A percentile compares a stretch with the other conserved stretches of the same genome.
Conservation (phyloP, 2,888 invertebrate genomes). For the Trisateles emortualis region DNA sequence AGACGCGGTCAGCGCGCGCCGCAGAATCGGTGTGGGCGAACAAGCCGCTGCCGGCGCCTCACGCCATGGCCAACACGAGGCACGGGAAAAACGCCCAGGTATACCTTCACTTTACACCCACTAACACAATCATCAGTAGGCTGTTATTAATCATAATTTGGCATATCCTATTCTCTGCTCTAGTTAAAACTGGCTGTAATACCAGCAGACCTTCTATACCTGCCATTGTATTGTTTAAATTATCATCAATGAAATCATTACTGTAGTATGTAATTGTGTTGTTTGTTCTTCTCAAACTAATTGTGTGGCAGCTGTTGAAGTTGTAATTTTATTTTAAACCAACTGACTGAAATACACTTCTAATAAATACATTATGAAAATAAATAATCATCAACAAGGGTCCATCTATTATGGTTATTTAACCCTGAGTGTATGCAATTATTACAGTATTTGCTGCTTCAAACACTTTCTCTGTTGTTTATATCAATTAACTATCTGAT, state of each 20-base stretch:
- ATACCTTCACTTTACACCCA: slow-evolving; percentile 47
- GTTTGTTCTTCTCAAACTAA: slow-evolving; percentile 16
- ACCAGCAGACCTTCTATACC: neutral
- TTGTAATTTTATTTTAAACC: neutral
- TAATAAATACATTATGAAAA: no score
- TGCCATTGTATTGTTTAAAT: no score
- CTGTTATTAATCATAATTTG: slow-evolving; percentile 30
- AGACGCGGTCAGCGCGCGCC: slow-evolving; percentile 91
- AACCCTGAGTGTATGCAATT: slow-evolving; percentile 18
- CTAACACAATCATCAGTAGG: slow-evolving; percentile 21
- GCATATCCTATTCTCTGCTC: slow-evolving; percentile 34
- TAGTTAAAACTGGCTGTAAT: no score
- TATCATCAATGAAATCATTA: neutral
- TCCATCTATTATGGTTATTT: slow-evolving; percentile 19
- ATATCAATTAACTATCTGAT: slow-evolving; percentile 18
- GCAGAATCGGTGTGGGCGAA: slow-evolving; percentile 90
- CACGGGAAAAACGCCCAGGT: slow-evolving; percentile 91
- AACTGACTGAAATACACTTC: no score
- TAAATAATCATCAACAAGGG: no score
- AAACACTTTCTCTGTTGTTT: slow-evolving; percentile 35
- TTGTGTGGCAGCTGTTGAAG: slow-evolving; percentile 14
- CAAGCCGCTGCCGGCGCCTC: slow-evolving; percentile 87
- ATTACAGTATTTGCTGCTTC: slow-evolving; percentile 11
- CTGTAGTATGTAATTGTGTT: neutral
- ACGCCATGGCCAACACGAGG: slow-evolving; percentile 85